Conservation (phyloP, 2,888 invertebrate genomes). For the Doris montereyensis region DNA sequence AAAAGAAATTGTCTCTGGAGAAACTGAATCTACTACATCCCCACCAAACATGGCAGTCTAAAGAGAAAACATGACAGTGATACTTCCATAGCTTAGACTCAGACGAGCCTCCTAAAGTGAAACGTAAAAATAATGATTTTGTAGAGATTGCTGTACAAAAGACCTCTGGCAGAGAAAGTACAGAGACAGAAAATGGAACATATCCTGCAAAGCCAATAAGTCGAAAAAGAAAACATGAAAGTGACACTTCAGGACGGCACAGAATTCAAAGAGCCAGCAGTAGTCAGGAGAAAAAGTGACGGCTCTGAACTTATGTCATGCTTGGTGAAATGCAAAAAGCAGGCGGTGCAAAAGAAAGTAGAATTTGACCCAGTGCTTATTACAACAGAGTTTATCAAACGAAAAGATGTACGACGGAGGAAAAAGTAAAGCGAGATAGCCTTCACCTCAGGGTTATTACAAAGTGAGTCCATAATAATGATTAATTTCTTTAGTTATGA, state of each 20-base stretch:
- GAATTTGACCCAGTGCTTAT: conserved; percentile 40
- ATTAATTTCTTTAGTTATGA: no score
- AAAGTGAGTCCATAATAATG: no score
- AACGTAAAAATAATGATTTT: conserved; percentile 2
- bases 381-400: conserved; percentile 32
- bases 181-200: no score
- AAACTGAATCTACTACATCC: neutral
- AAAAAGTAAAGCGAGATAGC: conserved; percentile 54
- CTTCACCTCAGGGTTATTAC: conserved; percentile 61
- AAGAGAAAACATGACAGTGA: neutral
- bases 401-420: conserved; percentile 41
- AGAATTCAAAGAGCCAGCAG: neutral
- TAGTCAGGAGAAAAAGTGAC: neutral
- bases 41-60: neutral
- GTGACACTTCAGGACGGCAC: neutral
- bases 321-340: conserved; percentile 14
- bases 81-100: neutral
- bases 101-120: neutral
- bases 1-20: neutral
- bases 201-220: neutral
- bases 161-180: no score
- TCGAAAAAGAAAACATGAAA: neutral
- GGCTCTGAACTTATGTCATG: conserved; percentile 31
- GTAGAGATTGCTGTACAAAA: no score
- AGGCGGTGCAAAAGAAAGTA: conserved; percentile 15